Percentiles rank a stretch among this genome's conserved stretches.
These are phyloP conservation scores for Crossoptilon crossoptilon DNA, from an alignment of 2,797 vertebrate genomes.

Conservation along the genomic window DNA sequence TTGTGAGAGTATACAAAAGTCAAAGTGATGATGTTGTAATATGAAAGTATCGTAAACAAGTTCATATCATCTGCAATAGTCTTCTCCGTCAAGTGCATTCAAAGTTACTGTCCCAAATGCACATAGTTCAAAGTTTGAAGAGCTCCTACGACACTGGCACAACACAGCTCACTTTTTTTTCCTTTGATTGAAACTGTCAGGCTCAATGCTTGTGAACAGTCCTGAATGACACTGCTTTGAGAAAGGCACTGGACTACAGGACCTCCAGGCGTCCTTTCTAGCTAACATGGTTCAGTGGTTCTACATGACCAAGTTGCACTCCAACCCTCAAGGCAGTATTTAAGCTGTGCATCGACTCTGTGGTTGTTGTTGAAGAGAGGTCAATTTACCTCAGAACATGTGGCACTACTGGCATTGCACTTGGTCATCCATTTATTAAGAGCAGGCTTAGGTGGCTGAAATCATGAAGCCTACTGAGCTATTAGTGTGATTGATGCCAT, in stretches of 20 bases:
- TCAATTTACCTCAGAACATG: neutral
- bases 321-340: neutral
- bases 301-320: neutral
- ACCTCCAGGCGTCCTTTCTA: neutral
- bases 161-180: neutral
- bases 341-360: neutral
- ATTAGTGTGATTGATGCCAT: neutral
- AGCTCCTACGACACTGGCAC: rapidly evolving
- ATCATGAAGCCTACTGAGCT: neutral
- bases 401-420: neutral
- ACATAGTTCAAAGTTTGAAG: neutral
- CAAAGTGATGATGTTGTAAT: neutral
- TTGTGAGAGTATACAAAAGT: neutral
- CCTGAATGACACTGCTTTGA: neutral
- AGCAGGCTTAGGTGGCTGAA: neutral
- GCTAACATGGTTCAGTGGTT: neutral
- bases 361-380: neutral
- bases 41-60: neutral
- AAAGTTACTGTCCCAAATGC: neutral
- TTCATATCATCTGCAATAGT: rapidly evolving
- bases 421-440: neutral
- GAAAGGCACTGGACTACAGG: neutral
- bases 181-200: neutral
- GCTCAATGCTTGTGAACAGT: neutral
- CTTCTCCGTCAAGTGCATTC: neutral